Evolutionary conservation across 2,113 vertebrate genomes (phyloP).

Genomic region (Corydoras sp.): DNA sequence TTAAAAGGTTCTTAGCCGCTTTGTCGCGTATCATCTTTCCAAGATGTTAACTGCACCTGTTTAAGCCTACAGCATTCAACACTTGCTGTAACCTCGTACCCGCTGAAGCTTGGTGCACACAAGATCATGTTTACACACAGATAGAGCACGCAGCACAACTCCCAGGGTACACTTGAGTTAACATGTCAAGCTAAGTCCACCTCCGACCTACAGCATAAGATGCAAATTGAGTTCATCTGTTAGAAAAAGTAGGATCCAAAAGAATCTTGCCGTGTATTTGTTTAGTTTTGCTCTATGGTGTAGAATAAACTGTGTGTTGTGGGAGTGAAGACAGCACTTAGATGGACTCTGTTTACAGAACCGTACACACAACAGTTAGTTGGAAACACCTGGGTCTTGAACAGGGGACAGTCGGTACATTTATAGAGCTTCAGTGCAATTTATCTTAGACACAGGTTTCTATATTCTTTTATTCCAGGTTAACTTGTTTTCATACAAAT

Average conservation of each 20-base stretch:
- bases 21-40: slow-evolving; percentile 23
- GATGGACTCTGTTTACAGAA: slow-evolving; percentile 13
- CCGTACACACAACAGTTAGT: not conserved
- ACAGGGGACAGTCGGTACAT: not conserved
- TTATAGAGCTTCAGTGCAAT: not conserved
- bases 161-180: too few relatives aligned
- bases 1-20: slow-evolving; percentile 17
- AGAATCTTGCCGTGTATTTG: not conserved
- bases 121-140: too few relatives aligned
- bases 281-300: slow-evolving; percentile 1
- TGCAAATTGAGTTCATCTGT: too few relatives aligned
- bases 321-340: not conserved
- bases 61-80: slow-evolving; percentile 22
- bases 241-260: too few relatives aligned
- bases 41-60: slow-evolving; percentile 37
- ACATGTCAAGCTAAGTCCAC: too few relatives aligned
- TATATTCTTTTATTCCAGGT: too few relatives aligned
- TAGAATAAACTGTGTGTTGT: not conserved
- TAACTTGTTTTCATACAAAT: too few relatives aligned
- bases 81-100: slow-evolving; percentile 10
- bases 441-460: too few relatives aligned
- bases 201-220: too few relatives aligned
- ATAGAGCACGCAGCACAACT: too few relatives aligned
- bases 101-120: not conserved
- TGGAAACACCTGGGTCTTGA: slow-evolving; percentile 14